These are phyloP conservation scores for Castor canadensis DNA, from an alignment of 2,113 vertebrate species.

Conservation along the genomic window DNA sequence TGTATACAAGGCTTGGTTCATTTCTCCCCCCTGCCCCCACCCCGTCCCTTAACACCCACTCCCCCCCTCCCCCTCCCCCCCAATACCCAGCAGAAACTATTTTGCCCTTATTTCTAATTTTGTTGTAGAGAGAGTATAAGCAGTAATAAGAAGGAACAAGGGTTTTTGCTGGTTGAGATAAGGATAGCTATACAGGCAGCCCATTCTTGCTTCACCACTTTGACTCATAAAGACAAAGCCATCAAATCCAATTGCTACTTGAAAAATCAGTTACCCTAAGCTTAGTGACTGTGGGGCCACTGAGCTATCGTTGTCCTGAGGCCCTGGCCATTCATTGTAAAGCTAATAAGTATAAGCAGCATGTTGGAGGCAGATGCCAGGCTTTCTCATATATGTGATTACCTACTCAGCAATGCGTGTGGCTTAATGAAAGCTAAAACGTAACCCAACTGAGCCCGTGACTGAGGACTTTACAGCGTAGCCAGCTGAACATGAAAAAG, in stretches of 20 bases:
- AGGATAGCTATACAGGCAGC: too few relatives aligned
- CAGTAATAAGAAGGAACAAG: too few relatives aligned
- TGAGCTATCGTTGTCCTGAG: constrained; percentile 79
- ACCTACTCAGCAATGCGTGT: neutral
- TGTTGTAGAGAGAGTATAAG: too few relatives aligned
- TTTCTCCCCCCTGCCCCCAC: too few relatives aligned
- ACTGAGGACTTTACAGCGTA: neutral
- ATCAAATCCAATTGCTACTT: constrained; percentile 61
- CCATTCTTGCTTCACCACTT: neutral
- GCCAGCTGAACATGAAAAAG: neutral
- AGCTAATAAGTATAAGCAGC: constrained; percentile 72
- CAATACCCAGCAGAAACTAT: too few relatives aligned
- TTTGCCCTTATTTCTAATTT: too few relatives aligned
- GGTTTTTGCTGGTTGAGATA: too few relatives aligned
- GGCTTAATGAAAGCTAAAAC: constrained; percentile 33
- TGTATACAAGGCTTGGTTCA: too few relatives aligned
- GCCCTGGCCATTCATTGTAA: constrained; percentile 75
- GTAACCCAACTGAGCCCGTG: neutral
- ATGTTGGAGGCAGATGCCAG: neutral
- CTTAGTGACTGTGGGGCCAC: constrained; percentile 40
- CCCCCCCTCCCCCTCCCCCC: too few relatives aligned
- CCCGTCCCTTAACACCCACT: too few relatives aligned
- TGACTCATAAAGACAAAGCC: neutral
- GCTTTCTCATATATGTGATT: neutral
- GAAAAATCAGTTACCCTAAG: constrained; percentile 37